phyloP scores from a whole-genome alignment of 2,113 vertebrate genomes.

The Bufo gargarizans region DNA sequence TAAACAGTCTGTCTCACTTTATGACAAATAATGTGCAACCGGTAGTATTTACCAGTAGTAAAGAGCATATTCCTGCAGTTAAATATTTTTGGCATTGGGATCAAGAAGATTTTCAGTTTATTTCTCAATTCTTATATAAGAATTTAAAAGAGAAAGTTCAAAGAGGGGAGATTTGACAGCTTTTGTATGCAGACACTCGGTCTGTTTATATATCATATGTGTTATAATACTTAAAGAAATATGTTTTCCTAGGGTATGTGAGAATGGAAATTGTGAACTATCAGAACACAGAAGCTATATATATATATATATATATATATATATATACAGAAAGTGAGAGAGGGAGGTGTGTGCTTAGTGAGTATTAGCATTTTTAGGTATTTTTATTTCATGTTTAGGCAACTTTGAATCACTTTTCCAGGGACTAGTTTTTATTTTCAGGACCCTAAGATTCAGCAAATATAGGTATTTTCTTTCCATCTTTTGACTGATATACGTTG shows the following conservation, averaged over 20 bases:
- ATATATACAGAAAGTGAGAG: not conserved
- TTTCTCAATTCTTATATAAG: conserved; percentile 43
- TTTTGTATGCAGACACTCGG: conserved; percentile 59
- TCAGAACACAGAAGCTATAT: conserved; percentile 22
- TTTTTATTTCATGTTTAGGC: no score
- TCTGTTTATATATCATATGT: conserved; percentile 61
- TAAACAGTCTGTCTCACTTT: conserved; percentile 52
- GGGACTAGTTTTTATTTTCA: not conserved
- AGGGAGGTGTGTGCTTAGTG: not conserved
- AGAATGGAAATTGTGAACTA: conserved; percentile 26
- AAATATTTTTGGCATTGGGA: conserved; percentile 48
- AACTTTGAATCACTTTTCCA: no score
- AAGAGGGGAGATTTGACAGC: conserved; percentile 56
- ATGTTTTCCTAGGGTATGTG: conserved; percentile 19
- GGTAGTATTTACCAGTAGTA: conserved; percentile 56
- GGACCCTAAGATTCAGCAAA: not conserved
- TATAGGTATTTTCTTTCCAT: not conserved
- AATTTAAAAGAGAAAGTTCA: conserved; percentile 59
- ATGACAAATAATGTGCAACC: conserved; percentile 55
- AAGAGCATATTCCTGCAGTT: conserved; percentile 37
- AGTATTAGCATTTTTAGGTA: no score
- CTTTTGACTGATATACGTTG: not conserved
- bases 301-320: not conserved
- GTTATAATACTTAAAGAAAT: conserved; percentile 49
- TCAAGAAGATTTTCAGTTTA: conserved; percentile 46